Evolutionary conservation across 2,888 invertebrate genomes (phyloP), one percentile per base, ranked within the genome.

Genomic region (Podotricha telesiphe): DNA sequence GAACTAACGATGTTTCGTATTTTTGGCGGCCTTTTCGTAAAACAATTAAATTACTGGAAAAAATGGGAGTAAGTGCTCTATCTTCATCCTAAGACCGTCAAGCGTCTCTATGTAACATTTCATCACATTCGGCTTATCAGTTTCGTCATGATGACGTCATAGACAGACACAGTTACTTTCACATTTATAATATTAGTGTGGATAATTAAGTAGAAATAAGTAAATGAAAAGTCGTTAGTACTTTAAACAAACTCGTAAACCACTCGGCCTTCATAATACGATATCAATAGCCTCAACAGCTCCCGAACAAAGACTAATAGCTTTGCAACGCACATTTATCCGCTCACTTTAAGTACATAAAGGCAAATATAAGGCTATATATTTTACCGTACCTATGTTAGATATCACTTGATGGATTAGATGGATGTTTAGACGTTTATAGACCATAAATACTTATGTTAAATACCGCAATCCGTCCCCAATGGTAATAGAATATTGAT

Each of bases 361-460:
- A 48, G 47, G 28, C 47, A 34, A 61, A 47, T 61, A 47, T 22
- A n/a, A n/a, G 48, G 34, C 15, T 1, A 10, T 34, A 20, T 50
- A 48, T 59, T 37, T 47, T 22, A 28, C 53, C 1, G 19, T 53
- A 45, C 15, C 28, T 59, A 42, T 50, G 51, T 65, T 42, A 47
- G 55, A 45, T 50, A 56, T 17, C 17, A 59, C 37, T 55, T 67
- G 61, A 68, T 65, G 50, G 67, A 65, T 69, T 70, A 65, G 28
- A 72, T 66, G 48, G 58, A 55, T 50, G 56, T 19, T 20, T 40
- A 67, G 59, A 70, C 66, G 42, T 67, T 70, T 72, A 65, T 63
- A 62, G 62, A 50, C 53, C 48, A 63, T 70, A 67, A 70, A 67
- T 56, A 53, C 62, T 67, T 65, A 62, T 55, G 64, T 65, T 68